phyloP scores from a whole-genome alignment of 2,113 vertebrate species.

The Pogona vitticeps region DNA sequence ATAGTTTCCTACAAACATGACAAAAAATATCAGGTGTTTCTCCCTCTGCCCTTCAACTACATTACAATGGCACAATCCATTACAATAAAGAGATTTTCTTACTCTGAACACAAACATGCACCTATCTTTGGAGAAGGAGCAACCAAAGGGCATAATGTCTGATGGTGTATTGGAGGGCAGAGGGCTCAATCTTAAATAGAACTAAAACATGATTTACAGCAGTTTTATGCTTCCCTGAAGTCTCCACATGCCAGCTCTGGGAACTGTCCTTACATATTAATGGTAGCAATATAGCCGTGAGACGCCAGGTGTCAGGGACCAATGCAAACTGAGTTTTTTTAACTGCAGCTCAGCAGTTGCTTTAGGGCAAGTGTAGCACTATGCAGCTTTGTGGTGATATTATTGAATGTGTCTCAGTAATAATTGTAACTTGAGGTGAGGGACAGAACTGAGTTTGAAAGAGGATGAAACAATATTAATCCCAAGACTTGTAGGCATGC shows the following conservation, averaged over 20 bases:
- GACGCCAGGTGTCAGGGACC: neutral
- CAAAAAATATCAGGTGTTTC: neutral
- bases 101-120: neutral
- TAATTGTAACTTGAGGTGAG: slow-evolving; percentile 50
- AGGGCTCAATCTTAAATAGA: neutral
- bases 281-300: neutral
- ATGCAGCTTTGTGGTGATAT: slow-evolving; percentile 34
- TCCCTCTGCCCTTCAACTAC: neutral
- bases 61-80: neutral
- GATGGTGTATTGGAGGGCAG: neutral
- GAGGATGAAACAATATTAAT: slow-evolving; percentile 15
- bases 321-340: neutral
- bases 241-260: neutral
- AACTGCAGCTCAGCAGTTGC: slow-evolving; percentile 24
- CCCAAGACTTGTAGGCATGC: slow-evolving; percentile 37
- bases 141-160: neutral
- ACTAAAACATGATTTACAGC: slow-evolving; percentile 3
- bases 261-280: neutral
- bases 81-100: neutral
- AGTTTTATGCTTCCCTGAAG: neutral
- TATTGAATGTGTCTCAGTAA: slow-evolving; percentile 39
- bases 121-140: neutral
- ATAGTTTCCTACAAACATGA: neutral
- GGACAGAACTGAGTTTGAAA: slow-evolving; percentile 41
- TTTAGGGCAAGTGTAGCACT: slow-evolving; percentile 15